Evolutionary conservation across 2,113 vertebrate species (phyloP).

Genomic region (Sus scrofa): T2T-Sscrofa CM000826.6:22086501-22087000

Average conservation of each 20-base stretch:
- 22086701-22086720: constrained; percentile 1
- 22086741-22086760: neutral
- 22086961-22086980: neutral
- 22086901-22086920: neutral
- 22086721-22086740: neutral
- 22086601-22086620: constrained; percentile 88
- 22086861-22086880: neutral
- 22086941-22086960: neutral
- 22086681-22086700: constrained; percentile 78
- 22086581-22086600: constrained; percentile 89
- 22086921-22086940: neutral
- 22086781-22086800: neutral
- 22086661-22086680: constrained; percentile 87
- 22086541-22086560: constrained; percentile 53
- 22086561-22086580: constrained; percentile 30
- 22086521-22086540: neutral
- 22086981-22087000: neutral
- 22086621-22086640: constrained; percentile 87
- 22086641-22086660: constrained; percentile 87
- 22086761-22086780: fast-evolving
- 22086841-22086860: constrained; percentile 27
- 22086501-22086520: neutral
- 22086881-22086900: neutral
- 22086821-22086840: neutral
- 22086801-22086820: neutral